A percentile compares a stretch with the other conserved stretches of the same genome.
phyloP scores from a whole-genome alignment of 2,888 invertebrate genomes.

The Cheilosia scutellata region DNA sequence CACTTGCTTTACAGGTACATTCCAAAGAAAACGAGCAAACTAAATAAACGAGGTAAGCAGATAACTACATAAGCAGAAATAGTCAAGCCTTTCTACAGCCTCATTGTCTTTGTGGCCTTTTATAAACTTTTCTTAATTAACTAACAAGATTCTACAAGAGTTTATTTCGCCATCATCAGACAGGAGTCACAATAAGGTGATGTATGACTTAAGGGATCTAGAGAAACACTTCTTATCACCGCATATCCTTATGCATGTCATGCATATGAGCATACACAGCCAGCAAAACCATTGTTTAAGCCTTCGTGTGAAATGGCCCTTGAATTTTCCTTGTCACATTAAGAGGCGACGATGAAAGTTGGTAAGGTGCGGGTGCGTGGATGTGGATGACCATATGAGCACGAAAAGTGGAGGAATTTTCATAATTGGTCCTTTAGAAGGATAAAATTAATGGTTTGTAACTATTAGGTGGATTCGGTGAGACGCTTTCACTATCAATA shows the following conservation, averaged over 20 bases:
- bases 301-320: conserved; percentile 22
- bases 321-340: conserved; percentile 33
- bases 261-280: background rate
- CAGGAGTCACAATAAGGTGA: conserved; percentile 16
- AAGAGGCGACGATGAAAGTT: conserved; percentile 17
- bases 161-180: conserved; percentile 30
- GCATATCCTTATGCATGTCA: conserved; percentile 15
- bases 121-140: conserved; percentile 60
- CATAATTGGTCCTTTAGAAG: conserved; percentile 55
- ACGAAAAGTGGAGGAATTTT: conserved; percentile 36
- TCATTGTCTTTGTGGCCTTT: conserved; percentile 45
- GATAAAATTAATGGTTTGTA: conserved; percentile 47
- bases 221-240: conserved; percentile 22
- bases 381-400: background rate
- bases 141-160: conserved; percentile 39
- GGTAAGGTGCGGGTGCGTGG: background rate
- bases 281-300: conserved; percentile 24
- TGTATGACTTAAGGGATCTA: conserved; percentile 33
- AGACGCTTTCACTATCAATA: conserved; percentile 18
- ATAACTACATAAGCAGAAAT: conserved; percentile 49
- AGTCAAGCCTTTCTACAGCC: conserved; percentile 25
- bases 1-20: conserved; percentile 3
- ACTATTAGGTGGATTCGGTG: conserved; percentile 49
- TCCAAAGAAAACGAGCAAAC: conserved; percentile 16
- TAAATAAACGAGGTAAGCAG: conserved; percentile 38